Percentiles rank a stretch among this genome's conserved stretches.
Conservation (phyloP, 2,113 vertebrate species). For the Spizaetus ornatus region DNA sequence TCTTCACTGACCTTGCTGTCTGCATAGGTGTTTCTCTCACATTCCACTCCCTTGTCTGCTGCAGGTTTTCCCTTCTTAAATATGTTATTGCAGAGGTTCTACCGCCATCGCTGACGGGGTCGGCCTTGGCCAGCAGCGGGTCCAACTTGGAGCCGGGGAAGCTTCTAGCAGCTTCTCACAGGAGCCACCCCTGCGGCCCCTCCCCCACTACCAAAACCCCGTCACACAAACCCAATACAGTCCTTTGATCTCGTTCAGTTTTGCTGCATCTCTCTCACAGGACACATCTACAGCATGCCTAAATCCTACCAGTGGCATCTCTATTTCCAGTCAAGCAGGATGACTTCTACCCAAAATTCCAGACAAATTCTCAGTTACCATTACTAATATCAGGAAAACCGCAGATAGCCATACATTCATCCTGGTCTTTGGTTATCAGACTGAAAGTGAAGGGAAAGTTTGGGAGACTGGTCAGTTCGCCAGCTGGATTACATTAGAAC, state of each 20-base stretch:
- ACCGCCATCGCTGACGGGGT: too few relatives aligned
- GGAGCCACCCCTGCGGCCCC: too few relatives aligned
- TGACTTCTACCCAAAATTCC: not conserved
- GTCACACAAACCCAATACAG: too few relatives aligned
- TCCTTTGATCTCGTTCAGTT: not conserved
- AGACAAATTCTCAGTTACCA: not conserved
- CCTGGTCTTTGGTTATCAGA: not conserved
- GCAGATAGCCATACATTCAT: not conserved
- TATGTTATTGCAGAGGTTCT: too few relatives aligned
- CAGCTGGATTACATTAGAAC: not conserved
- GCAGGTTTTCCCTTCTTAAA: too few relatives aligned
- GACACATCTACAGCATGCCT: not conserved
- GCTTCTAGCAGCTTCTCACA: too few relatives aligned
- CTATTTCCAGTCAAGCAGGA: not conserved
- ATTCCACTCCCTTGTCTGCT: too few relatives aligned
- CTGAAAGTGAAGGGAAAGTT: not conserved
- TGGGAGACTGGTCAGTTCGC: not conserved
- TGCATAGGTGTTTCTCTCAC: too few relatives aligned
- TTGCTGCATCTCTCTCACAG: not conserved
- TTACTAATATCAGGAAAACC: not conserved
- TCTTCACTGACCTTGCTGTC: too few relatives aligned
- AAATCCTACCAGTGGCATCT: not conserved
- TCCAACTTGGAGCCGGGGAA: too few relatives aligned
- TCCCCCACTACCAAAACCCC: too few relatives aligned
- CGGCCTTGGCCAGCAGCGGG: too few relatives aligned